phyloP scores from a whole-genome alignment of 2,888 invertebrate species.

The Blastobasis lacticolella region DNA sequence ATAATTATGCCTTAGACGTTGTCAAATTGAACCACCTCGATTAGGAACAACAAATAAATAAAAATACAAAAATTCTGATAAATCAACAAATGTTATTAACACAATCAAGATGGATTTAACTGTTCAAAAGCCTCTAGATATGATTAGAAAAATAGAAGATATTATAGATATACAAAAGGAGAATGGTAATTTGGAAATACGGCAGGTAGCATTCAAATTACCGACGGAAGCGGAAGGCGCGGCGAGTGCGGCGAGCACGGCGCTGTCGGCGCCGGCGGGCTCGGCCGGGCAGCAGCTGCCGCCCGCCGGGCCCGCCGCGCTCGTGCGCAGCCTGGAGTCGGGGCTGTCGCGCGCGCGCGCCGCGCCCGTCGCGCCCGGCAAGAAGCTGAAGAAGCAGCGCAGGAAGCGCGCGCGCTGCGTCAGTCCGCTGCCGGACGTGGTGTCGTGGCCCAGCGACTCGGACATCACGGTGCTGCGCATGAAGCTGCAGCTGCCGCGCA shows the following conservation, averaged over 20 bases:
- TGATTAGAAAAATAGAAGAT: slow-evolving; percentile 59
- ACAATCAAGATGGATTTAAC: slow-evolving; percentile 33
- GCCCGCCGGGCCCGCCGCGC: not conserved
- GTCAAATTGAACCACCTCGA: slow-evolving; percentile 33
- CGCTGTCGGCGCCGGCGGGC: not conserved
- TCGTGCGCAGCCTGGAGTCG: slow-evolving; percentile 4
- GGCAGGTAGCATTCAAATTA: slow-evolving; percentile 52
- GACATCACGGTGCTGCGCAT: slow-evolving; percentile 75
- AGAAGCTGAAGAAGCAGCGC: slow-evolving; percentile 34
- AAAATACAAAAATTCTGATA: slow-evolving; percentile 19
- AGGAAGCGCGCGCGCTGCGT: slow-evolving; percentile 27
- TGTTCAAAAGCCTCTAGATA: slow-evolving; percentile 22
- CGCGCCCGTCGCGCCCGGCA: slow-evolving; percentile 26
- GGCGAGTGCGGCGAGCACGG: not conserved
- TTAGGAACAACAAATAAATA: slow-evolving; percentile 13
- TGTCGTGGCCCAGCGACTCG: slow-evolving; percentile 74
- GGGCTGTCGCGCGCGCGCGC: slow-evolving; percentile 21
- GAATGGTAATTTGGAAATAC: slow-evolving; percentile 41
- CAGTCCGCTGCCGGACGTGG: slow-evolving; percentile 38
- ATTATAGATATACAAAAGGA: slow-evolving; percentile 62
- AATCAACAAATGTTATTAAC: not conserved
- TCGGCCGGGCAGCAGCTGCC: slow-evolving; percentile 19
- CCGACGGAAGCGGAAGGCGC: slow-evolving; percentile 33
- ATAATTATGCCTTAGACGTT: slow-evolving; percentile 3
- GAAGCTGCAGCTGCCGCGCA: slow-evolving; percentile 26